A percentile compares a stretch with the other conserved stretches of the same genome.
These are phyloP conservation scores for Coelogynopora nodosa DNA, from an alignment of 2,888 invertebrate genomes.

Conservation along the genomic window DNA sequence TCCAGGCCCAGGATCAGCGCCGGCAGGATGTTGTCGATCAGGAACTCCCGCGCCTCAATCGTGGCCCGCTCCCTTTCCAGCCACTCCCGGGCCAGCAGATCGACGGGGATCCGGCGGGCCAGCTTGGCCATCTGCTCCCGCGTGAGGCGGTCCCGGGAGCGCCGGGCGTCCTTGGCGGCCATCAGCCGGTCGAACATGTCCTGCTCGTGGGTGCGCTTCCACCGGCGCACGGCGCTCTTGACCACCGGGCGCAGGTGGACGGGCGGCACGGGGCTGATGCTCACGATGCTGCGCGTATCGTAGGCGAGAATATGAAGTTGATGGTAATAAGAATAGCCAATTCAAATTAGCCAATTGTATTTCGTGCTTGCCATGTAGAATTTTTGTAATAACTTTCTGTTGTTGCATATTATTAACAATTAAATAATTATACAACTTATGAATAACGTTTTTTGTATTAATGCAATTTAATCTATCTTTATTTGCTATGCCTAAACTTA, in stretches of 20 bases:
- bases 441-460: no score
- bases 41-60: constrained; percentile 56
- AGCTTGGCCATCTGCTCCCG: constrained; percentile 55
- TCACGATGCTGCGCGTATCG: no score
- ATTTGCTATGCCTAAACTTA: no score
- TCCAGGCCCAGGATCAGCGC: constrained; percentile 61
- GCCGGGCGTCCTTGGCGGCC: constrained; percentile 54
- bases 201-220: constrained; percentile 58
- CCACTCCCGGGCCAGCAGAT: constrained; percentile 59
- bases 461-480: no score
- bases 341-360: no score
- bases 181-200: constrained; percentile 57
- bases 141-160: constrained; percentile 52
- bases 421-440: no score
- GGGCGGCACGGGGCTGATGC: constrained; percentile 44
- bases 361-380: no score
- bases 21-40: constrained; percentile 60
- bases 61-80: constrained; percentile 54
- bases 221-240: constrained; percentile 54
- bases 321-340: no score
- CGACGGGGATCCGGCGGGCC: constrained; percentile 58
- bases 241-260: constrained; percentile 52
- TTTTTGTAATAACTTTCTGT: no score
- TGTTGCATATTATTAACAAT: no score
- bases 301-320: no score